These are phyloP conservation scores for Zaprionus obscuricornis DNA, from an alignment of 2,888 invertebrate genomes.

Conservation along the genomic window DNA sequence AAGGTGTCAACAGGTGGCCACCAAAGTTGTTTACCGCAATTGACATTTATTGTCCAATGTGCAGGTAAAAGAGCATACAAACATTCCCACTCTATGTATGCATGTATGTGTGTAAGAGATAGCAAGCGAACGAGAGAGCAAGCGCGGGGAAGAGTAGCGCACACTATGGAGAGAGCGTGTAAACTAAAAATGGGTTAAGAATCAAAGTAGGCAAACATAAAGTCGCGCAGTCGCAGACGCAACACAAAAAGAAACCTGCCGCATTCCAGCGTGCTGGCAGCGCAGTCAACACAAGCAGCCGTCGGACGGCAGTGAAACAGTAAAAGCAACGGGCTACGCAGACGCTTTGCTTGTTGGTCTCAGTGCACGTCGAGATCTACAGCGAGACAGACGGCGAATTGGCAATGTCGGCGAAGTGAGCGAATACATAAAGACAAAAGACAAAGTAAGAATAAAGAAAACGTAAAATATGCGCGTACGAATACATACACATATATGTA, in stretches of 20 bases:
- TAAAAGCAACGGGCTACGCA: constrained; percentile 44
- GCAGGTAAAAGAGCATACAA: constrained; percentile 18
- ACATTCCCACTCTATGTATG: too few species aligned
- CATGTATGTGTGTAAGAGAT: not conserved
- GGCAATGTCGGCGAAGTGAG: constrained; percentile 1
- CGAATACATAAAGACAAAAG: constrained; percentile 10
- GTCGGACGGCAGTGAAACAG: constrained; percentile 16
- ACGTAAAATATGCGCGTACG: constrained; percentile 45
- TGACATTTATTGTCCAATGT: constrained; percentile 28
- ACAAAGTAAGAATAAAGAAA: constrained; percentile 35
- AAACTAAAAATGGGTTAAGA: constrained; percentile 68
- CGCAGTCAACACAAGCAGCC: constrained; percentile 35
- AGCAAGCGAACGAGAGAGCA: constrained; percentile 3
- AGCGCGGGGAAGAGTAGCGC: constrained; percentile 5
- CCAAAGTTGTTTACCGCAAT: constrained; percentile 30
- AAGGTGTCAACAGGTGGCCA: constrained; percentile 33
- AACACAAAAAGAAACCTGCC: constrained; percentile 51
- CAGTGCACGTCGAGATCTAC: constrained; percentile 67
- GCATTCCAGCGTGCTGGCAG: constrained; percentile 62
- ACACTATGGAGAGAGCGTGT: constrained; percentile 8
- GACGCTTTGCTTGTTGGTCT: constrained; percentile 35
- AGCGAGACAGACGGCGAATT: constrained; percentile 43
- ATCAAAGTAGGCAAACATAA: constrained; percentile 43
- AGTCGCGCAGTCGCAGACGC: constrained; percentile 38
- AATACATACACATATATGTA: constrained; percentile 11